Conservation (phyloP, 1,140 invertebrate genomes). For the Pectinophora gossypiella region DNA sequence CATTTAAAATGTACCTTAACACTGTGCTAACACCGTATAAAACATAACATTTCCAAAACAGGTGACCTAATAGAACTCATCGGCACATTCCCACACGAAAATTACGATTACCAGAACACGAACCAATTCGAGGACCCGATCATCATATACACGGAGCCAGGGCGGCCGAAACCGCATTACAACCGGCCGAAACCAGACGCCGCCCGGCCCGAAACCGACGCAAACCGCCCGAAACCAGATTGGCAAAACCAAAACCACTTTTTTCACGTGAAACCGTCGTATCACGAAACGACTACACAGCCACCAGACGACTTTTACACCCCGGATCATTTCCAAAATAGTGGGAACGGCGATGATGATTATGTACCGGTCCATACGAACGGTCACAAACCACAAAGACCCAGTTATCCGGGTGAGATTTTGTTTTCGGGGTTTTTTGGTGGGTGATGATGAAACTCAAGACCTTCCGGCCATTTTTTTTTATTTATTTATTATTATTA, state of each 20-base stretch:
- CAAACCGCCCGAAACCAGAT: no score
- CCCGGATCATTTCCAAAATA: slow-evolving; percentile 27
- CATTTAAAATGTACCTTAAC: no score
- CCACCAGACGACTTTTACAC: slow-evolving; percentile 51
- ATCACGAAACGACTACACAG: slow-evolving; percentile 61
- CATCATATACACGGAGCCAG: slow-evolving; percentile 66
- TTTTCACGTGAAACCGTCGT: slow-evolving; percentile 71
- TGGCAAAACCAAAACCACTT: slow-evolving; percentile 52
- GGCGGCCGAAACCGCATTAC: slow-evolving; percentile 51
- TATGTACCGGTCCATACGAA: slow-evolving; percentile 56
- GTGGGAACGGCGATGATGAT: slow-evolving; percentile 57
- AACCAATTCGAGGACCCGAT: slow-evolving; percentile 74
- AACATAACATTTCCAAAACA: slow-evolving; percentile 38
- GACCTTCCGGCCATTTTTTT: not conserved
- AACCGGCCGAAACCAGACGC: slow-evolving; percentile 34
- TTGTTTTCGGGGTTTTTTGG: slow-evolving; percentile 6
- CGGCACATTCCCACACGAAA: slow-evolving; percentile 76
- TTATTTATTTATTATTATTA: no score
- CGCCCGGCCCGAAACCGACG: slow-evolving; percentile 47
- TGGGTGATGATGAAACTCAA: not conserved
- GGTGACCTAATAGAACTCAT: slow-evolving; percentile 78
- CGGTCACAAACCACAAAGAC: slow-evolving; percentile 50
- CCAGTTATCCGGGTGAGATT: slow-evolving; percentile 70
- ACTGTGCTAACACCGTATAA: slow-evolving; percentile 13
- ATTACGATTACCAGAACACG: slow-evolving; percentile 60